Conservation (phyloP, 2,888 invertebrate genomes). For the Aricia artaxerxes region DNA sequence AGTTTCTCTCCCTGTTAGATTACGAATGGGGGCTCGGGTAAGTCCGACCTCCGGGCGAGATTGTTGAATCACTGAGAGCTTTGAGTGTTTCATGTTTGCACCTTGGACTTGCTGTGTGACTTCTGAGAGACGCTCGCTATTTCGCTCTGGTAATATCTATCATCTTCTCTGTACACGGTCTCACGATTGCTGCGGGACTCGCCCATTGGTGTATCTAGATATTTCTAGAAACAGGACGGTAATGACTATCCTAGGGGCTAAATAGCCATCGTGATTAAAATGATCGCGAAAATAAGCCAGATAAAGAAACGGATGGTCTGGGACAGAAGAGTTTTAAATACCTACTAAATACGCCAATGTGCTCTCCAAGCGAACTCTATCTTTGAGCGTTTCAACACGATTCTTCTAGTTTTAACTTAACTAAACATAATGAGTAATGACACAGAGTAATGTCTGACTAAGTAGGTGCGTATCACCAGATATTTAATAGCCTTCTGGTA, state of each 20-base stretch:
- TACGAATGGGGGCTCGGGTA: constrained; percentile 59
- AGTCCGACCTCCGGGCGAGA: constrained; percentile 67
- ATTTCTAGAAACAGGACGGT: not conserved
- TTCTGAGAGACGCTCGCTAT: constrained; percentile 78
- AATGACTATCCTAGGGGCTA: not conserved
- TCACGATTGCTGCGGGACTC: constrained; percentile 78
- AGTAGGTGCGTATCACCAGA: not conserved
- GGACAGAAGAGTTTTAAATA: not conserved
- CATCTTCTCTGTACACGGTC: constrained; percentile 77
- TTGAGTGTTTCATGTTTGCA: constrained; percentile 82
- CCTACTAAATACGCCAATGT: constrained; percentile 20
- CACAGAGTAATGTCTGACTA: not conserved
- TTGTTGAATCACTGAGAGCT: constrained; percentile 77
- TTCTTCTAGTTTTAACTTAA: not conserved
- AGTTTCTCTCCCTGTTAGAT: constrained; percentile 62
- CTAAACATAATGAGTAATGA: not conserved
- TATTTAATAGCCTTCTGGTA: not conserved
- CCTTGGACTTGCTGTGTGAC: constrained; percentile 82
- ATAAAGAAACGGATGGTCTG: not conserved
- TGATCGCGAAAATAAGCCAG: not conserved
- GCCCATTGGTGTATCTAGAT: constrained; percentile 26
- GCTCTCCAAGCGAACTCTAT: not conserved
- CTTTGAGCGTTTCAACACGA: constrained; percentile 2
- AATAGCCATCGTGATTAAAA: not conserved
- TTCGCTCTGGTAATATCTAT: constrained; percentile 79